phyloP scores from a whole-genome alignment of 2,797 vertebrate species.

The Acipenser oxyrinchus region DNA sequence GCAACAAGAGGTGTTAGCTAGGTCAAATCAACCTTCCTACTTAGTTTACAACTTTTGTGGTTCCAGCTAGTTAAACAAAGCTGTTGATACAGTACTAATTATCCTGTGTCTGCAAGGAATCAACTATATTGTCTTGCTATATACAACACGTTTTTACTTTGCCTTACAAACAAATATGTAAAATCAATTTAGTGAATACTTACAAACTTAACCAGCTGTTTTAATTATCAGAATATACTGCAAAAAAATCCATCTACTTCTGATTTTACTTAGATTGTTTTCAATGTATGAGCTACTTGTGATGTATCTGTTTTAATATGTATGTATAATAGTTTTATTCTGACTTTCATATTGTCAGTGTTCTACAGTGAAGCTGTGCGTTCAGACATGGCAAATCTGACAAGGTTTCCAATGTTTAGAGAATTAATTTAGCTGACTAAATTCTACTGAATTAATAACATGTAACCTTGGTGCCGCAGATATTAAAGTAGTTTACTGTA shows the following conservation, averaged over 20 bases:
- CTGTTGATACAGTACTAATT: constrained; percentile 28
- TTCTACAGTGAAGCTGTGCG: neutral
- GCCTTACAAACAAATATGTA: constrained; percentile 39
- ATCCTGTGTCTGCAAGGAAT: constrained; percentile 21
- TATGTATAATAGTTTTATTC: neutral
- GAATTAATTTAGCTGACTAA: neutral
- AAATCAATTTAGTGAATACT: constrained; percentile 16
- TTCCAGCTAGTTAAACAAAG: constrained; percentile 10
- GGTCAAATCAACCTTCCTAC: constrained; percentile 58
- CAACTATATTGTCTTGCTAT: constrained; percentile 29
- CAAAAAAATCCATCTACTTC: neutral
- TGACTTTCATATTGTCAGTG: constrained; percentile 1
- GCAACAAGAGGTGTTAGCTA: constrained; percentile 47
- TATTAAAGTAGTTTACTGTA: constrained; percentile 5
- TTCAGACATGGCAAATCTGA: constrained; percentile 6
- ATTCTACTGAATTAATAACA: constrained; percentile 17
- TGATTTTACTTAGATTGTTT: neutral
- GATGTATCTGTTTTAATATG: neutral
- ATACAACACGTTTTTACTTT: constrained; percentile 39
- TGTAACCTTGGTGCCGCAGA: neutral
- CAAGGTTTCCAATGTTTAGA: constrained; percentile 2
- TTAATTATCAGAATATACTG: constrained; percentile 10
- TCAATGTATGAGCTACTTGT: neutral
- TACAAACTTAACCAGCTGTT: constrained; percentile 9
- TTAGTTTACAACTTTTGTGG: neutral